Evolutionary conservation across 2,113 vertebrate species (phyloP), one percentile per base, ranked within the genome.

Genomic region (Guaruba guarouba): DNA sequence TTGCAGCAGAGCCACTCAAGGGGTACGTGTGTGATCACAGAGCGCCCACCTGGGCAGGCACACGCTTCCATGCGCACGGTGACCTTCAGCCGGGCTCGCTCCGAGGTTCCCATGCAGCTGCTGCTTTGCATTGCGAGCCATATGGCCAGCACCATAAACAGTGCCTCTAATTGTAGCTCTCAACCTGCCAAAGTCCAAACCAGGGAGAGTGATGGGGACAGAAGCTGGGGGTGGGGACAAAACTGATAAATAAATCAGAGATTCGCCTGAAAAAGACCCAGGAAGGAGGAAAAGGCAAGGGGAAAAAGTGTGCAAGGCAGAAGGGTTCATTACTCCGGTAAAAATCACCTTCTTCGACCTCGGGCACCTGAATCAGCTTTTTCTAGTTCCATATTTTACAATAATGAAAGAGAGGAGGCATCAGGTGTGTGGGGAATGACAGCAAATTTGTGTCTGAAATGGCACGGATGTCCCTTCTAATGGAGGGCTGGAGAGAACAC

Each of bases 111-210:
- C 59, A 2, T 29, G 93, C 93, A 96, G 96, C 95, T 88, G 95
- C 59, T 71, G 13, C 28, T 97, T 79, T 70, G 83, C 83, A 70
- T 76, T 9, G 51, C 0, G 0, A 92, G 82, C 94, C 95, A 90
- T 94, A 94, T 95, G 96, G 95, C 86, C 9, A 1, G 12, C 77
- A 80, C 86, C 76, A 69, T 70, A 48, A 96, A 88, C 55, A 27
- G 67, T 62, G 77, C 19, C 83, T 96, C 82, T 94, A 90, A 87
- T 86, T 92, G 88, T 39, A 94, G 93, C 93, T 92, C 76, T 93
- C 92, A 92, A 92, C 82, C 62, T 96, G 94, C 90, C 95, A 93
- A 84, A 81, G 92, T 73, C 86, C 95, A 88, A 70, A 96, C 43
- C 31, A 37, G 70, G 52, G 70, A 66, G 49, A 88, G 27, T 19